These are phyloP conservation scores for Drosophila austrosaltans DNA, from an alignment of 2,888 invertebrate genomes.

Conservation along the genomic window DNA sequence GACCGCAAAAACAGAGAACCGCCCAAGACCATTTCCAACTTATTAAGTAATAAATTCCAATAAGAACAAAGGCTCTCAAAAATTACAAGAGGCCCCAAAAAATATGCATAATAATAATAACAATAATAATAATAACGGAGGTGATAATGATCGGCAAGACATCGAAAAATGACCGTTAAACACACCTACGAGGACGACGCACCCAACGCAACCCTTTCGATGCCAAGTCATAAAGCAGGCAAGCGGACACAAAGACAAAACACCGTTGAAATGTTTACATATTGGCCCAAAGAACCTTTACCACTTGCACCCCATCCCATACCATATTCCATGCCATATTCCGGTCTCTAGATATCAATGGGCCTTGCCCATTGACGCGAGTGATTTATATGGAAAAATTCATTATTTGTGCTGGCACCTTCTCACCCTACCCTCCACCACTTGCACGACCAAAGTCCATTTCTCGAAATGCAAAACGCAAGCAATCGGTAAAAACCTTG, in stretches of 20 bases:
- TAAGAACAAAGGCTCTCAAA: constrained; percentile 60
- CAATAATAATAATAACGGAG: constrained; percentile 60
- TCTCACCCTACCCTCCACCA: background rate
- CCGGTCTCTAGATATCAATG: constrained; percentile 57
- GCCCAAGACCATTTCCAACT: constrained; percentile 60
- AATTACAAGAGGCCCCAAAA: constrained; percentile 19
- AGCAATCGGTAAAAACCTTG: background rate
- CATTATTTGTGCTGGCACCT: constrained; percentile 63
- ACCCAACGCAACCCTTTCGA: constrained; percentile 44
- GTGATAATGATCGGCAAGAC: constrained; percentile 67
- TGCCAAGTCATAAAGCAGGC: constrained; percentile 24
- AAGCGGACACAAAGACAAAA: constrained; percentile 47
- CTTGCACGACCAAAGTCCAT: constrained; percentile 42
- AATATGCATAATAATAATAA: constrained; percentile 53
- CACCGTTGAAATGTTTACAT: constrained; percentile 41
- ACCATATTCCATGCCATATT: constrained; percentile 1
- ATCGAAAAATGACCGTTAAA: constrained; percentile 74
- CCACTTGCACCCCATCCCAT: constrained; percentile 1
- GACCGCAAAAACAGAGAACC: constrained; percentile 17
- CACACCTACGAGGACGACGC: constrained; percentile 64
- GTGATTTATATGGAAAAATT: constrained; percentile 77
- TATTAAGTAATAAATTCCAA: constrained; percentile 79
- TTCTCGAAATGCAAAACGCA: constrained; percentile 65
- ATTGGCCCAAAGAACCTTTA: constrained; percentile 32
- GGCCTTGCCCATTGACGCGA: constrained; percentile 74